Evolutionary conservation across 2,888 invertebrate genomes (phyloP).

Genomic region (Strigamia transsilvanica): DNA sequence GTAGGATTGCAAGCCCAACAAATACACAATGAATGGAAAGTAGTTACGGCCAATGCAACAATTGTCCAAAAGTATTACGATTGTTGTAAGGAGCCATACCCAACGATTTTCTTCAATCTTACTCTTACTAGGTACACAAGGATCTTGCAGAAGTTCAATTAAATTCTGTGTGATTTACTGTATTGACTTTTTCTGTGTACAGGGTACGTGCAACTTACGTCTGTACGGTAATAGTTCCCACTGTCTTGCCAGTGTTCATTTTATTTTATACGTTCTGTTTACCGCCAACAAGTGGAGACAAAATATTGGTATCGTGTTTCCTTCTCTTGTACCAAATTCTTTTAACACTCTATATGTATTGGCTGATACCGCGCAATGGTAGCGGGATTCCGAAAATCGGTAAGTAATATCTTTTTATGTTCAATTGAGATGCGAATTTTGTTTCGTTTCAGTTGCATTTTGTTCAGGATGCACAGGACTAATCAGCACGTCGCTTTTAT

Average conservation of each 20-base stretch:
- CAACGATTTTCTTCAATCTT: not conserved
- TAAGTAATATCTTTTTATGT: not conserved
- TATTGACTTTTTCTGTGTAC: not conserved
- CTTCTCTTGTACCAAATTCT: not conserved
- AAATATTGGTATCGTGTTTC: not conserved
- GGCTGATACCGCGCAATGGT: not conserved
- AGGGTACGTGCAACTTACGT: not conserved
- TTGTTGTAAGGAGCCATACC: conserved; percentile 33
- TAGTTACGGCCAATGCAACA: not conserved
- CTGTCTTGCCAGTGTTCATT: not conserved
- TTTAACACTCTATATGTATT: not conserved
- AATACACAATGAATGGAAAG: not conserved
- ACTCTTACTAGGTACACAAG: not conserved
- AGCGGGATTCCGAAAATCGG: conserved; percentile 24
- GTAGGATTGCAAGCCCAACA: not conserved
- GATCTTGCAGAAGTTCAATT: too few species aligned
- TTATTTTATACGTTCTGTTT: not conserved
- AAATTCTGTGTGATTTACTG: not conserved
- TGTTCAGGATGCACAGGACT: not conserved
- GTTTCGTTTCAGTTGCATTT: not conserved
- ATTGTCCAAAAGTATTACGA: not conserved
- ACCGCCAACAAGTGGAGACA: conserved; percentile 35
- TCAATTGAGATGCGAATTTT: not conserved
- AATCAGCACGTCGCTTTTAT: not conserved
- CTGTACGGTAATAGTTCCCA: not conserved